Evolutionary conservation across 2,888 invertebrate species (phyloP), one percentile per base, ranked within the genome.

Genomic region (Epinotia demarniana): DNA sequence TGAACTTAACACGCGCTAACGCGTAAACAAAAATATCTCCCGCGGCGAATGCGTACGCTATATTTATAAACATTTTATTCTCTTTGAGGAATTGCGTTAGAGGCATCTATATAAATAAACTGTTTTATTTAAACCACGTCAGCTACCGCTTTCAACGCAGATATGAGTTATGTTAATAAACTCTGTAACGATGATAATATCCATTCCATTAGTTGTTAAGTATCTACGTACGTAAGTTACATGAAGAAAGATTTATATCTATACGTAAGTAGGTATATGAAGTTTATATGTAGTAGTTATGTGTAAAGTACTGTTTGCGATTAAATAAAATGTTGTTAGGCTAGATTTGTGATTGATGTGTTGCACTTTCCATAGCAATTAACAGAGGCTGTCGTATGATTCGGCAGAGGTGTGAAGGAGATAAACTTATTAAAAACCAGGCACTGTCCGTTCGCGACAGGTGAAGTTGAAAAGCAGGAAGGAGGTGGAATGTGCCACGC

Each of bases 11-110:
- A 73, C 72, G 66, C 69, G 73, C 67, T 63, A 73, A 67, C 66
- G 53, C 57, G 70, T 77, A 75, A 77, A 77, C 76, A 78, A n/a
- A 55, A 68, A 64, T 70, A 62, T 72, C 80, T 80, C 80, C 80
- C 80, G 78, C 80, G 62, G 72, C 77, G 80, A 73, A 75, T 73
- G 74, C 72, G 73, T 72, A 53, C 23, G 75, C 69, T 73, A 58
- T 77, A 77, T 78, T 73, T 77, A 73, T 78, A 76, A 80, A 66
- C 72, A 67, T 72, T 72, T 60, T 70, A 78, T 68, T 72, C 60
- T 72, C 66, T 77, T 79, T 77, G 33, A 72, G 74, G 77, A 79
- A 77, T 77, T 75, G 72, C 73, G 77, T 75, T 75, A 77, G 75
- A 75, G 76, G 72, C 70, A 72, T 55, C 18, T 46, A 53, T 69